Evolutionary conservation across 2,888 invertebrate species (phyloP), one percentile per base, ranked within the genome.

Genomic region (Tineola bisselliella): DNA sequence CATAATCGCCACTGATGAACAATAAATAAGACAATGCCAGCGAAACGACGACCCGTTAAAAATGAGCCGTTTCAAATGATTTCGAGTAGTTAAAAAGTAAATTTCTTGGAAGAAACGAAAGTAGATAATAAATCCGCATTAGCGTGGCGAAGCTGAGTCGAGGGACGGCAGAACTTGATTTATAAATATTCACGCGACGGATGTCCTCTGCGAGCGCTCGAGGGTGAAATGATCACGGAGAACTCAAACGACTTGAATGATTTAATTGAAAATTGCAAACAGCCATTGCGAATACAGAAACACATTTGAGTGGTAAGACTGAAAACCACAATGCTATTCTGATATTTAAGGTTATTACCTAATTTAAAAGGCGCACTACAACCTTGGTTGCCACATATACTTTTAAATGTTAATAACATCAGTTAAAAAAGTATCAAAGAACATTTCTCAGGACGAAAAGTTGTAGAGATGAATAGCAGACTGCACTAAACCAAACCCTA

Each of bases 141-240:
- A 68, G 65, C 61, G 64, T 65, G 66, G 66, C 64, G 64, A 69
- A 65, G 66, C 13, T 2, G 33, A 58, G 58, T 33, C 31, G 13
- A 58, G 58, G 18, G 25, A 25, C 18, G 8, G 48, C 8, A 65
- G 67, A 68, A 70, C 68, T 67, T 63, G 65, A 65, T 71, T 75
- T 74, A 79, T 80, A 77, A 80, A 79, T 80, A 80, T 81, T 79
- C 80, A 77, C 67, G 68, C 68, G 66, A 66, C 66, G 64, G 64
- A 64, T 65, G 65, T 67, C 66, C 61, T 57, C 65, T 66, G 64
- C 66, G 68, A 69, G 67, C 70, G 66, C 64, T 70, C 67, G 67
- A 71, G 71, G 69, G 67, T 73, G 70, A 75, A 76, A 76, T 70
- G 65, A 72, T 67, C 64, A 68, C 66, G 18, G 38, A 25, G 31